Conservation (phyloP, 2,113 vertebrate species). For the Mola mola region DNA sequence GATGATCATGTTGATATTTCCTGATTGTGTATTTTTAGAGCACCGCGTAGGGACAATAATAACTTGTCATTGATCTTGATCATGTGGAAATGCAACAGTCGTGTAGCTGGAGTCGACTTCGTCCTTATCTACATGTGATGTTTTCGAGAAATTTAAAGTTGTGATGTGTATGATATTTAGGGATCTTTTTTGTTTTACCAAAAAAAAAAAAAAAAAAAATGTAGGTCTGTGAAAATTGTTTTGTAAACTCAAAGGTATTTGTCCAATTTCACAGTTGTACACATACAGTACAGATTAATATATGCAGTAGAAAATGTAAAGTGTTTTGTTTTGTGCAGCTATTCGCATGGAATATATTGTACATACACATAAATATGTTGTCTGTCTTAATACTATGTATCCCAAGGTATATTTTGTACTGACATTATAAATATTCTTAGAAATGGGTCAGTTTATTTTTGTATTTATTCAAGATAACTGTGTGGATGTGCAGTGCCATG, state of each 20-base stretch:
- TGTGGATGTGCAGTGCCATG: slow-evolving; percentile 82
- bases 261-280: slow-evolving; percentile 85
- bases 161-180: slow-evolving; percentile 80
- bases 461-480: slow-evolving; percentile 86
- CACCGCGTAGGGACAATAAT: slow-evolving; percentile 37
- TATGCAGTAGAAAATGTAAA: slow-evolving; percentile 75
- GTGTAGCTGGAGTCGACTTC: slow-evolving; percentile 50
- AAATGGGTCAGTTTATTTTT: slow-evolving; percentile 83
- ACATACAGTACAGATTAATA: slow-evolving; percentile 73
- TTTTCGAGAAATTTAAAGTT: slow-evolving; percentile 77
- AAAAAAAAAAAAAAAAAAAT: slow-evolving; percentile 78
- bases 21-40: slow-evolving; percentile 51
- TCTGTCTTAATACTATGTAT: slow-evolving; percentile 87
- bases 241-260: slow-evolving; percentile 79
- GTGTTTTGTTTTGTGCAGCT: slow-evolving; percentile 82
- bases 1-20: slow-evolving; percentile 24
- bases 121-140: slow-evolving; percentile 66
- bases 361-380: slow-evolving; percentile 86
- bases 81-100: slow-evolving; percentile 56
- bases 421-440: slow-evolving; percentile 87
- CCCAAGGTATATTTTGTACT: slow-evolving; percentile 92
- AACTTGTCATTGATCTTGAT: slow-evolving; percentile 50
- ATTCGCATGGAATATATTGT: slow-evolving; percentile 91
- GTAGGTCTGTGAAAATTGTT: slow-evolving; percentile 85
- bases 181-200: slow-evolving; percentile 86